Base-by-base conservation (phyloP, 2,113 vertebrate genomes). In the Silurus meridionalis region DNA sequence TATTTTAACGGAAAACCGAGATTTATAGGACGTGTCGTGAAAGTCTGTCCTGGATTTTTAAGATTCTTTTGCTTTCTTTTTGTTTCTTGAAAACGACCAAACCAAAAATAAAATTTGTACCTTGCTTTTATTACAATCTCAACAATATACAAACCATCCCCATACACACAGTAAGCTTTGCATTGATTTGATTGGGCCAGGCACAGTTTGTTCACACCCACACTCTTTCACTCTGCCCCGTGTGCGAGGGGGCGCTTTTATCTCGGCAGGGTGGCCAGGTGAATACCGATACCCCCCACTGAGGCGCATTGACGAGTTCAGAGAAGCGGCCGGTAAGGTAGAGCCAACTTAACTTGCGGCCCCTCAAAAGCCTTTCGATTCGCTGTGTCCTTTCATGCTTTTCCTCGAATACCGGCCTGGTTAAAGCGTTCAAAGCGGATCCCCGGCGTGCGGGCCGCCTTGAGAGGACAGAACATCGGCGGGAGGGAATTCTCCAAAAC, bases 311-410 rank as follows among this genome's bases (percentile, higher is more conserved):
- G 89, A 86, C 85, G 78, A 84, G 81, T 74, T 55, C 61, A 61
- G 37, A 64, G 83, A 46, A 63, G 80, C n/a, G 21, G 50, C 53
- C 13, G 28, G 80, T 83, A 89, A 89, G 52, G 84, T 69, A 57
- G 63, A 23, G 82, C 61, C 64, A 85, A 25, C 83, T 83, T 79
- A 87, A 91, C 90, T 89, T 88, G 90, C 90, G 91, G 92, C 92
- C 91, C 37, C 92, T 93, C 92, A 90, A 91, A 89, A 91, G 92
- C 91, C 91, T 92, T 88, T 88, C 89, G 91, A 94, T 95, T 93
- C 93, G 91, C 92, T 85, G 81, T 66, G 88, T 88, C 91, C 93
- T 93, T 94, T 93, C 92, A 93, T 92, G 89, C 93, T 88, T 88
- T 37, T 92, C 90, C 88, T 83, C 85, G 88, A 57, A 86, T 90